These are phyloP conservation scores for Branchipolynoe longqiensis DNA, from an alignment of 2,888 invertebrate species.

Conservation along the genomic window DNA sequence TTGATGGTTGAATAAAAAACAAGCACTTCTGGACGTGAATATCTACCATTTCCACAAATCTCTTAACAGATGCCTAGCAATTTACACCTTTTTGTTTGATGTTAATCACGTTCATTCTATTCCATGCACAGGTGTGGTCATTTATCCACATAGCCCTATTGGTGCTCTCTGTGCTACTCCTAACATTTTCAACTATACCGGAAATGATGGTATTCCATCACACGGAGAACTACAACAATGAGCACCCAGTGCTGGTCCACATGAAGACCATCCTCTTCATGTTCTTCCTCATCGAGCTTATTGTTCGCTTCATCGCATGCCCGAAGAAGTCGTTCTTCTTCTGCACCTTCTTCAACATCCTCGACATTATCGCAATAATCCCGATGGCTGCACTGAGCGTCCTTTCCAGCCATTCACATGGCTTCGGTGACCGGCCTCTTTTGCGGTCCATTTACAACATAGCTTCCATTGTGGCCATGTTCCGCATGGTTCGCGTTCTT, in stretches of 20 bases:
- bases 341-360: slow-evolving; percentile 54
- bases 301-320: slow-evolving; percentile 13
- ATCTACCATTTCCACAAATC: too few species aligned
- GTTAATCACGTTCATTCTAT: too few species aligned
- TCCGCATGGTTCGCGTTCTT: slow-evolving; percentile 63
- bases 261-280: neutral
- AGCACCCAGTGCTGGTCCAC: slow-evolving; percentile 22
- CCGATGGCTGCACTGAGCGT: slow-evolving; percentile 8
- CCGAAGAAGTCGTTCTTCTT: slow-evolving; percentile 35
- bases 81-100: too few species aligned
- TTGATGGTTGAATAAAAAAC: too few species aligned
- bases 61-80: too few species aligned
- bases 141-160: neutral
- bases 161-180: slow-evolving; percentile 4
- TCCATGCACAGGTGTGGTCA: slow-evolving; percentile 48
- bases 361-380: slow-evolving; percentile 44
- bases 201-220: too few species aligned
- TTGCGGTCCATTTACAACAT: neutral
- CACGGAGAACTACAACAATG: slow-evolving; percentile 15
- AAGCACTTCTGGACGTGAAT: too few species aligned
- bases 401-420: neutral
- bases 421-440: neutral
- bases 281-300: slow-evolving; percentile 46
- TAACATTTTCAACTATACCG: too few species aligned
- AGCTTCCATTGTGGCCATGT: slow-evolving; percentile 3